These are phyloP conservation scores for Strigamia crassipes DNA, from an alignment of 2,888 invertebrate species.

Conservation along the genomic window DNA sequence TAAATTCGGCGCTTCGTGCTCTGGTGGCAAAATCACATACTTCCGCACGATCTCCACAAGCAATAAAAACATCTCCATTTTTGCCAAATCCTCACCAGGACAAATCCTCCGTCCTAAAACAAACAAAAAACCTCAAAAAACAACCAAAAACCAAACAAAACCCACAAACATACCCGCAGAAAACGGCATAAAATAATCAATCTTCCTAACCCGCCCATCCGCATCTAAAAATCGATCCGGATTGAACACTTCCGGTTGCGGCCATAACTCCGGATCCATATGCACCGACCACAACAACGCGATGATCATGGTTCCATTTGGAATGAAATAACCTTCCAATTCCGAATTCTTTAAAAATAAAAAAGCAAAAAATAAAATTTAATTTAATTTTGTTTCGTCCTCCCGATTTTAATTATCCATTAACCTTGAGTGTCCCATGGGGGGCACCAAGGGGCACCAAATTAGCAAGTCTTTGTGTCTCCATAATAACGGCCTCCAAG, in stretches of 20 bases:
- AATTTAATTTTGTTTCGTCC: background rate
- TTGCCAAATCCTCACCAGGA: conserved; percentile 80
- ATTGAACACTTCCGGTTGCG: conserved; percentile 66
- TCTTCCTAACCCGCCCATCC: conserved; percentile 68
- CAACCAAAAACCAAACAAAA: background rate
- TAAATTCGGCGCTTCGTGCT: conserved; percentile 51
- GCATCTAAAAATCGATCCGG: conserved; percentile 72
- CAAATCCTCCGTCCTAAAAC: conserved; percentile 81
- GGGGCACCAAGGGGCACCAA: conserved; percentile 84
- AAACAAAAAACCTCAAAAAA: conserved; percentile 8
- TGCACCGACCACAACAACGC: conserved; percentile 81
- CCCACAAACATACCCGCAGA: conserved; percentile 71
- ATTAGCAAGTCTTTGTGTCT: conserved; percentile 76
- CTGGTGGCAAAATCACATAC: conserved; percentile 57
- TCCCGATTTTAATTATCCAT: background rate
- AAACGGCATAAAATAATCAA: conserved; percentile 75
- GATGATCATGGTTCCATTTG: conserved; percentile 73
- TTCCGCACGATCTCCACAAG: conserved; percentile 68
- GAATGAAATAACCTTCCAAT: conserved; percentile 69
- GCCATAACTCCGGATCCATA: conserved; percentile 71
- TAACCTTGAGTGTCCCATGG: conserved; percentile 71
- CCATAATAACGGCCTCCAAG: conserved; percentile 75
- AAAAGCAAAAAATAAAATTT: background rate
- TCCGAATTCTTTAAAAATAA: conserved; percentile 62
- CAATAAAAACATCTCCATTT: conserved; percentile 71